Conservation (phyloP, 37 sponge, comb jelly and placozoan genomes). For the Oopsacas minuta region DNA sequence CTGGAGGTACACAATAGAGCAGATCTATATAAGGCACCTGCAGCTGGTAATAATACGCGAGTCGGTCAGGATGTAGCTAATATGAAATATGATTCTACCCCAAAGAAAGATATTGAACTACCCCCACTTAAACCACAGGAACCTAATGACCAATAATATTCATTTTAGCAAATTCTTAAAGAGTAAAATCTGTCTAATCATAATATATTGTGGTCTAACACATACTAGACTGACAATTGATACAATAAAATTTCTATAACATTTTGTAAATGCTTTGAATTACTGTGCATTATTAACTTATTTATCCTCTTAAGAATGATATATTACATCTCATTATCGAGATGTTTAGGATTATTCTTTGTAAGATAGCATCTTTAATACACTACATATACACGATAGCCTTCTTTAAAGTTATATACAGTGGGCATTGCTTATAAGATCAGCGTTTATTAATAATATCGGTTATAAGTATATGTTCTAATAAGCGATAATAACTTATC, state of each 20-base stretch:
- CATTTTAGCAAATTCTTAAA: background rate
- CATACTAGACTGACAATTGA: background rate
- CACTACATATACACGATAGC: too few relatives aligned
- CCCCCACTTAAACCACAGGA: too few relatives aligned
- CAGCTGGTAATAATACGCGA: background rate
- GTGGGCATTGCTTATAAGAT: too few relatives aligned
- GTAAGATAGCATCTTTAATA: too few relatives aligned
- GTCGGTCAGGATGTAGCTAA: background rate
- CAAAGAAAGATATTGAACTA: background rate
- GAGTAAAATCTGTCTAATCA: background rate
- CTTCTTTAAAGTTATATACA: too few relatives aligned
- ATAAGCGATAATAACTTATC: too few relatives aligned
- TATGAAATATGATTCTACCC: slow-evolving; percentile 3
- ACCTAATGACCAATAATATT: background rate
- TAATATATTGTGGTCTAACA: background rate
- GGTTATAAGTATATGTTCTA: too few relatives aligned
- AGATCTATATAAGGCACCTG: background rate
- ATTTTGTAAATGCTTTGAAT: slow-evolving; percentile 11
- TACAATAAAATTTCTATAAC: background rate
- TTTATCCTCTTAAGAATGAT: background rate
- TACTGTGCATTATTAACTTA: background rate
- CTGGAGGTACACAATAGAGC: background rate
- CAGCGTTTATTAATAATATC: too few relatives aligned
- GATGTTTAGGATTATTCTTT: too few relatives aligned
- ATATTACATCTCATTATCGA: too few relatives aligned